phyloP scores from a whole-genome alignment of 2,113 vertebrate genomes.

The Antechinus stuartii region DNA sequence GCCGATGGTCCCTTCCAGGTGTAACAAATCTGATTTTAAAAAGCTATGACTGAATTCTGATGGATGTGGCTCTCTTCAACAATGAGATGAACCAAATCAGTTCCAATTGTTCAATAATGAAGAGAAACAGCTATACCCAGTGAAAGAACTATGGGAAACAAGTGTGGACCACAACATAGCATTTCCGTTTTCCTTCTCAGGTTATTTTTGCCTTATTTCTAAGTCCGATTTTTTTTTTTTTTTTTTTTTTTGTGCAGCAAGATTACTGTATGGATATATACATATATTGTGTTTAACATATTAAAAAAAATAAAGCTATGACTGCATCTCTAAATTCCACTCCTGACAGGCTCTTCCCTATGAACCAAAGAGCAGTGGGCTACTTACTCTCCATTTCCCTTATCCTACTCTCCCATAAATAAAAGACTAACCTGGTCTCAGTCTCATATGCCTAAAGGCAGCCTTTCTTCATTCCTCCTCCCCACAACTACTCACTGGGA shows the following conservation, averaged over 20 bases:
- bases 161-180: too few species aligned
- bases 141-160: too few species aligned
- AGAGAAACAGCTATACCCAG: too few species aligned
- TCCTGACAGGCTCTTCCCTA: not conserved
- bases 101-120: too few species aligned
- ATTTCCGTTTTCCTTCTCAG: too few species aligned
- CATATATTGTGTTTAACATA: too few species aligned
- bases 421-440: not conserved
- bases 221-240: too few species aligned
- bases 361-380: not conserved
- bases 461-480: not conserved
- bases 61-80: too few species aligned
- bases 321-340: not conserved
- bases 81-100: too few species aligned
- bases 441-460: not conserved
- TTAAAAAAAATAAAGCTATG: not conserved
- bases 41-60: not conserved
- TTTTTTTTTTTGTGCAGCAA: too few species aligned
- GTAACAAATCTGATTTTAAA: not conserved
- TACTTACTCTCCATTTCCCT: not conserved
- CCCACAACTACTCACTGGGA: not conserved
- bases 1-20: not conserved
- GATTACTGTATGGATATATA: too few species aligned
- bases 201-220: too few species aligned
- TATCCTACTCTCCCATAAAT: not conserved